phyloP scores from a whole-genome alignment of 2,113 vertebrate species.

The Anguilla rostrata region DNA sequence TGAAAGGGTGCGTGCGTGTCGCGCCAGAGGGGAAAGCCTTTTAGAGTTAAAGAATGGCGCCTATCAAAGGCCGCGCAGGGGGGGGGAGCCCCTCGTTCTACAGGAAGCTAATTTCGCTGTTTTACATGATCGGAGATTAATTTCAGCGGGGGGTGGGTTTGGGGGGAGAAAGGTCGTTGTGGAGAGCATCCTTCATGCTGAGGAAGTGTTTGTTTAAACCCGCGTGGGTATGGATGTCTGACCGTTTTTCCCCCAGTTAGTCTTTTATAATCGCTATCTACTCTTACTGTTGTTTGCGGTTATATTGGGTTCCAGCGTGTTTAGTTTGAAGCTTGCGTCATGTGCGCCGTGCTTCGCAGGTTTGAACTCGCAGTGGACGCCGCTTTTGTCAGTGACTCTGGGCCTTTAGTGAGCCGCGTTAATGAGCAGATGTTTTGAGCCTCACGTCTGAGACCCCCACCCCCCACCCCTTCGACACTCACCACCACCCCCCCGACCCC shows the following conservation, averaged over 20 bases:
- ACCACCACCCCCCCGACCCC: conserved; percentile 43
- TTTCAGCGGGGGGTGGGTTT: background rate
- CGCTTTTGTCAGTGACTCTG: background rate
- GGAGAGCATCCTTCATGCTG: conserved; percentile 42
- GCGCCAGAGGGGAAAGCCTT: conserved; percentile 98
- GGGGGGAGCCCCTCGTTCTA: conserved; percentile 84
- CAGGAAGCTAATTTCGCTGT: conserved; percentile 50
- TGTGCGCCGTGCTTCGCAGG: no score
- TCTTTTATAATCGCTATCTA: background rate
- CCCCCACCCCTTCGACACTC: no score
- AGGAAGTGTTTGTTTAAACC: background rate
- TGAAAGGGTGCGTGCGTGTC: conserved; percentile 98
- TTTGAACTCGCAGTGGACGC: background rate
- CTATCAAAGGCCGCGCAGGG: conserved; percentile 92
- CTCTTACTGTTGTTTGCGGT: background rate
- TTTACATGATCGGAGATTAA: conserved; percentile 55
- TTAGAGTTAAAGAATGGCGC: conserved; percentile 97
- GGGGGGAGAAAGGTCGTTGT: conserved; percentile 13
- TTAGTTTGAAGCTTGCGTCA: no score
- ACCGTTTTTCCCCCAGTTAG: background rate
- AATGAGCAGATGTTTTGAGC: conserved; percentile 34
- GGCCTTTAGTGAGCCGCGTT: background rate
- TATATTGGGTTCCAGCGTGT: no score
- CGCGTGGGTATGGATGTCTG: background rate
- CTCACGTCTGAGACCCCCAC: conserved; percentile 51